Percentiles rank a stretch among this genome's conserved stretches.
phyloP scores from a whole-genome alignment of 2,113 vertebrate genomes.

The Cathartes aura region DNA sequence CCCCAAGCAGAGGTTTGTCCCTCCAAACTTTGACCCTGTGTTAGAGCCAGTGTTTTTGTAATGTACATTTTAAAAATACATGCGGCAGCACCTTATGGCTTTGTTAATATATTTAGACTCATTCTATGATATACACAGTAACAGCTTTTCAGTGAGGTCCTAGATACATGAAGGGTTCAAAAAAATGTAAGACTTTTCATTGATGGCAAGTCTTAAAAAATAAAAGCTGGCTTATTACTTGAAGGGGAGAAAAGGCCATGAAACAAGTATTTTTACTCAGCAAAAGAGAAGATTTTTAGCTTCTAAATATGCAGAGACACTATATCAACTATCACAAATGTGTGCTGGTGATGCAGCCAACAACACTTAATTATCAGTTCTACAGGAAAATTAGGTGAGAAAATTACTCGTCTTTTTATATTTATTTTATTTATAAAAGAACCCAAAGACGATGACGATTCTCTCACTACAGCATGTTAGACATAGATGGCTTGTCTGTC shows the following conservation, averaged over 20 bases:
- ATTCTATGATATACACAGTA: neutral
- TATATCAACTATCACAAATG: conserved; percentile 77
- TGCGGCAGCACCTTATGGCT: neutral
- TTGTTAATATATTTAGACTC: neutral
- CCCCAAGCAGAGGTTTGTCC: neutral
- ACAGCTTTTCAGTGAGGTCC: neutral
- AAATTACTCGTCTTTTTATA: conserved; percentile 85
- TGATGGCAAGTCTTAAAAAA: neutral
- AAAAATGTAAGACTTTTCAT: neutral
- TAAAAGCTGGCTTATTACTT: neutral
- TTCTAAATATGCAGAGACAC: conserved; percentile 83
- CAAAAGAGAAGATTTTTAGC: conserved; percentile 65
- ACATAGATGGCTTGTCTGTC: conserved; percentile 2
- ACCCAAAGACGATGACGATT: conserved; percentile 65
- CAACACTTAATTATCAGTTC: conserved; percentile 88
- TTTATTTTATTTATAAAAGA: conserved; percentile 83
- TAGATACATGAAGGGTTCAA: neutral
- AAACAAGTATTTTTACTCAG: conserved; percentile 71
- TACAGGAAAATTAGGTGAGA: conserved; percentile 86
- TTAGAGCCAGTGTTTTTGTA: neutral
- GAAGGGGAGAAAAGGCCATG: conserved; percentile 3
- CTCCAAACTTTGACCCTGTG: neutral
- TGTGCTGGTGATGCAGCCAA: conserved; percentile 76
- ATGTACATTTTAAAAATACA: neutral
- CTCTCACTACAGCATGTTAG: conserved; percentile 44